Conservation (phyloP, 53 echinoderm and acorn worm species). For the Henricia sp. region DNA sequence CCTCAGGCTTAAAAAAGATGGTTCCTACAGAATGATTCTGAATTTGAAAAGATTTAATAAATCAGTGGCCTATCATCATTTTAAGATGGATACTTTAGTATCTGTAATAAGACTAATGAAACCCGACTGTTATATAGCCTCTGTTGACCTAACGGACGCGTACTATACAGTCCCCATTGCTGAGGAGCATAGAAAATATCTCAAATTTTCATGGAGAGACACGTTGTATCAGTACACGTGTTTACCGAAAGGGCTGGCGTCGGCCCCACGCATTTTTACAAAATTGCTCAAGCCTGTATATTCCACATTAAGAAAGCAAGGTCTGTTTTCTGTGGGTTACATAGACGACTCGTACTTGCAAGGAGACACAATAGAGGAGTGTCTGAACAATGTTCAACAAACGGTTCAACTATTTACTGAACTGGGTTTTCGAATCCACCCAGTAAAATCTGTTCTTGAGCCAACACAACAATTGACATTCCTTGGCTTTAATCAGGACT, state of each 20-base stretch:
- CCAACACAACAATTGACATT: conserved; percentile 32
- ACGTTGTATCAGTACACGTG: conserved; percentile 39
- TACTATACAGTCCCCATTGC: conserved; percentile 68
- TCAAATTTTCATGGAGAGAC: conserved; percentile 35
- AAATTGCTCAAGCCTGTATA: conserved; percentile 63
- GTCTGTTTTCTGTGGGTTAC: conserved; percentile 4
- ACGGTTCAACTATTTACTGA: background rate
- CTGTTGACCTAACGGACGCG: conserved; percentile 67
- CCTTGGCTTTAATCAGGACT: conserved; percentile 52
- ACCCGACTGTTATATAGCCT: conserved; percentile 65
- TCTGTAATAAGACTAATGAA: conserved; percentile 50
- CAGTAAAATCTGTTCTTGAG: conserved; percentile 42
- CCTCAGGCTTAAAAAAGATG: conserved; percentile 52
- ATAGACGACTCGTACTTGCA: conserved; percentile 56
- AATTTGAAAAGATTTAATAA: conserved; percentile 68
- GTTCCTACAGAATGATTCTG: conserved; percentile 66
- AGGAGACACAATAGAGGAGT: conserved; percentile 48
- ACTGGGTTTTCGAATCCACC: conserved; percentile 37
- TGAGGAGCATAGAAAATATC: conserved; percentile 14
- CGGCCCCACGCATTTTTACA: conserved; percentile 57
- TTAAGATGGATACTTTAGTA: conserved; percentile 68
- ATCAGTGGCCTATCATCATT: conserved; percentile 66
- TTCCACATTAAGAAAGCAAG: background rate
- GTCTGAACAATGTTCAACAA: conserved; percentile 15
- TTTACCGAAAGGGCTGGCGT: conserved; percentile 64